Evolutionary conservation across 1,140 invertebrate genomes (phyloP).

Genomic region (Trinorchestia longiramus): DNA sequence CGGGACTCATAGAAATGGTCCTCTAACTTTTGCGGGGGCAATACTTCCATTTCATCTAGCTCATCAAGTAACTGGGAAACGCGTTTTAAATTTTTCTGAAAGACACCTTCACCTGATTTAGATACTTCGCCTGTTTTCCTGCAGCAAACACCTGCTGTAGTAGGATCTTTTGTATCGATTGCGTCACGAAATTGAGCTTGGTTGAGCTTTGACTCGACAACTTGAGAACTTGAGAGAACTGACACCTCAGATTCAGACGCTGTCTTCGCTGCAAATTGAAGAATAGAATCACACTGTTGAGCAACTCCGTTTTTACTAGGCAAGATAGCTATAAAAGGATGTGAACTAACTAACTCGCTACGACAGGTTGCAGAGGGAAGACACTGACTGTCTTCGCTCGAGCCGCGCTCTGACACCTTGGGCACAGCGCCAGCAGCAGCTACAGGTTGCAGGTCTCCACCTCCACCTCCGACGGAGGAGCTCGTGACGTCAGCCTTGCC

Average conservation of each 20-base stretch:
- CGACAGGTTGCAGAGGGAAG: conserved; percentile 39
- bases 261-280: background rate
- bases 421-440: conserved; percentile 30
- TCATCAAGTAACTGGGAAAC: conserved; percentile 22
- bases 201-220: background rate
- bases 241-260: background rate
- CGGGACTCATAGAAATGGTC: background rate
- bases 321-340: background rate
- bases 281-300: conserved; percentile 1
- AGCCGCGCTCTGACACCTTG: conserved; percentile 16
- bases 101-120: background rate
- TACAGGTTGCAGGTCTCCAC: conserved; percentile 5
- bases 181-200: background rate
- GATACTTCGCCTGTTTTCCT: background rate
- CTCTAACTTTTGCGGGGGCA: background rate
- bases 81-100: conserved; percentile 34
- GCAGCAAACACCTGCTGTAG: background rate
- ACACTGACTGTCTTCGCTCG: conserved; percentile 36
- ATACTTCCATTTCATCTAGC: background rate
- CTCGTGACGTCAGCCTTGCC: background rate
- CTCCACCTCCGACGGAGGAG: conserved; percentile 13
- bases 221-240: background rate
- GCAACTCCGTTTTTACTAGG: background rate
- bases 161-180: background rate
- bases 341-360: background rate